Evolutionary conservation across 2,113 vertebrate genomes (phyloP).

Genomic region (Cavia aperea): DNA sequence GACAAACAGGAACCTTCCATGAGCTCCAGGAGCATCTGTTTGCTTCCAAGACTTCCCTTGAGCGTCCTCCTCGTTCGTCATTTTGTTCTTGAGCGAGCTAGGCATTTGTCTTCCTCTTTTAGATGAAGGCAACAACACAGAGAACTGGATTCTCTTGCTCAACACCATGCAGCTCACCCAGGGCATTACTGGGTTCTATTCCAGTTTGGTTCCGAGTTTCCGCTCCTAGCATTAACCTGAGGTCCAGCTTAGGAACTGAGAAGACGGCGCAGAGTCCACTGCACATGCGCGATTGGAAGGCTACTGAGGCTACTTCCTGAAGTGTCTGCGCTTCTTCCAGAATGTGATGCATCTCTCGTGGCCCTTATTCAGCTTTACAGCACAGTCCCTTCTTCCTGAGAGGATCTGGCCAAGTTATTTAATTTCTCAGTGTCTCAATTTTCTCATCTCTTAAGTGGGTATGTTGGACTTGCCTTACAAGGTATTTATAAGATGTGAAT

Average conservation of each 20-base stretch:
- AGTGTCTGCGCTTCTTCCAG: background rate
- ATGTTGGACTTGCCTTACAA: background rate
- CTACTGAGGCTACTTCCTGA: background rate
- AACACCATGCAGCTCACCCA: background rate
- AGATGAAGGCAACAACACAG: background rate
- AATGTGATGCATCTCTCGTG: background rate
- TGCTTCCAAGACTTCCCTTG: background rate
- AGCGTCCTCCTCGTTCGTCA: background rate
- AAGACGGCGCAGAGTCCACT: too few species aligned
- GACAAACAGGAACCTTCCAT: background rate
- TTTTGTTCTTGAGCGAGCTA: background rate
- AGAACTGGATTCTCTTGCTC: background rate
- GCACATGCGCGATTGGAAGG: fast-evolving
- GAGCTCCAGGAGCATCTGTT: background rate
- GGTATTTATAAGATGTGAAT: background rate
- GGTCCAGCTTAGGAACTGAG: background rate
- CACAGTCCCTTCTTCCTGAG: background rate
- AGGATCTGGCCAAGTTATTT: background rate
- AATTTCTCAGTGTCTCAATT: background rate
- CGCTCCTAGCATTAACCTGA: background rate
- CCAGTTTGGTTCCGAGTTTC: background rate
- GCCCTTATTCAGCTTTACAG: background rate
- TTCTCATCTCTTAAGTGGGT: background rate
- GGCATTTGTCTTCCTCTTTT: background rate
- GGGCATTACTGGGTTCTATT: too few species aligned